phyloP scores from a whole-genome alignment of 2,888 invertebrate genomes.

The Acleris literana region DNA sequence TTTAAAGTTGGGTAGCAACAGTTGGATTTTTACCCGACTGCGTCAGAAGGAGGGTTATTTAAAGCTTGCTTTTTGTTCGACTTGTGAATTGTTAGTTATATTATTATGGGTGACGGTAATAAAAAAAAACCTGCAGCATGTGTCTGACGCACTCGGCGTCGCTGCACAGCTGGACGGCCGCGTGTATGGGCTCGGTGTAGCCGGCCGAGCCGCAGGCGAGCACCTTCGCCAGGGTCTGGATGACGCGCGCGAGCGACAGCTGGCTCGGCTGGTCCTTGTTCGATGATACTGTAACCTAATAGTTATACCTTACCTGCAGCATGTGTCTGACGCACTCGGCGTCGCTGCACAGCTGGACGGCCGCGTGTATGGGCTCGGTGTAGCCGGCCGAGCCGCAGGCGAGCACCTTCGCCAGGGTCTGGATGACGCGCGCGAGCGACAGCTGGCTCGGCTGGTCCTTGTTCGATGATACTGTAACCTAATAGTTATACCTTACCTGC shows the following conservation, averaged over 20 bases:
- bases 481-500: too few species aligned
- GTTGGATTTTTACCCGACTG: too few species aligned
- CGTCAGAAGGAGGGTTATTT: too few species aligned
- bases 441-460: slow-evolving; percentile 36
- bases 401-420: slow-evolving; percentile 43
- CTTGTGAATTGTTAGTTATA: too few species aligned
- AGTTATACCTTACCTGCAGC: too few species aligned
- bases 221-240: slow-evolving; percentile 42
- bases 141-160: slow-evolving; percentile 37
- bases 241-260: slow-evolving; percentile 31
- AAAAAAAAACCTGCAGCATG: slow-evolving; percentile 43
- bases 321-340: slow-evolving; percentile 37
- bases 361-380: slow-evolving; percentile 42
- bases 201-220: slow-evolving; percentile 39
- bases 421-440: slow-evolving; percentile 34
- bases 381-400: slow-evolving; percentile 38
- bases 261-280: slow-evolving; percentile 35
- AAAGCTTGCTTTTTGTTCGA: too few species aligned
- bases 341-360: slow-evolving; percentile 41
- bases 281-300: slow-evolving; percentile 22
- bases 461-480: slow-evolving; percentile 23
- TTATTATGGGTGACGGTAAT: too few species aligned
- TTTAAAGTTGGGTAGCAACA: too few species aligned
- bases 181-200: slow-evolving; percentile 41
- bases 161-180: slow-evolving; percentile 41